A percentile compares a stretch with the other conserved stretches of the same genome.
These are phyloP conservation scores for Dorcus parallelipipedus DNA, from an alignment of 2,888 invertebrate species.

Conservation along the genomic window DNA sequence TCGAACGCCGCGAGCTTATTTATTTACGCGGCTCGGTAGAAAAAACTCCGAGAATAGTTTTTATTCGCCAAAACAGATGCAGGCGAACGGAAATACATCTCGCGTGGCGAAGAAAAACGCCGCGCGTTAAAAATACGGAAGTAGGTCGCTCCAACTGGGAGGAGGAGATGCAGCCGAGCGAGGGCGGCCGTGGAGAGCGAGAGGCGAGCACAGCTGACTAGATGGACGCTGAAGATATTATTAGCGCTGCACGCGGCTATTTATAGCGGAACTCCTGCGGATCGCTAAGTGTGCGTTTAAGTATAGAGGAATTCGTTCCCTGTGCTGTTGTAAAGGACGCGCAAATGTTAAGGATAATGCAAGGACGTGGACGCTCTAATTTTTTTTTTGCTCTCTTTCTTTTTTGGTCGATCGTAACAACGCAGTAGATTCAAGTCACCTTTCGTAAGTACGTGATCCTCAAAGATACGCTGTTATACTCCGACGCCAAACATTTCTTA, in stretches of 20 bases:
- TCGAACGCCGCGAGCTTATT: not conserved
- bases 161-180: slow-evolving; percentile 29
- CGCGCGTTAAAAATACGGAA: slow-evolving; percentile 40
- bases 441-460: not conserved
- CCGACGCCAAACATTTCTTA: not conserved
- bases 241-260: slow-evolving; percentile 25
- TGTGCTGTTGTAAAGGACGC: slow-evolving; percentile 15
- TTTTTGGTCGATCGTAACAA: not conserved
- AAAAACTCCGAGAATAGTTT: not conserved
- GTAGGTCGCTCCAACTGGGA: slow-evolving; percentile 37
- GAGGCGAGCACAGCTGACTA: slow-evolving; percentile 31
- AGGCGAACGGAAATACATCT: slow-evolving; percentile 33
- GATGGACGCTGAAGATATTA: slow-evolving; percentile 22
- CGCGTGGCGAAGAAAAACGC: slow-evolving; percentile 25
- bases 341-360: slow-evolving; percentile 28
- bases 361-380: slow-evolving; percentile 17
- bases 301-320: slow-evolving; percentile 22
- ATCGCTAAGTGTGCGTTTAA: slow-evolving; percentile 18
- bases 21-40: not conserved
- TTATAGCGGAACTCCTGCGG: slow-evolving; percentile 25
- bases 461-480: not conserved
- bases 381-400: slow-evolving; percentile 3
- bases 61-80: not conserved
- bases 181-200: slow-evolving; percentile 25
- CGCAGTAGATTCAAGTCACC: not conserved